Evolutionary conservation across 2,113 vertebrate genomes (phyloP).

Genomic region (Ptilorrhoa leucosticta): DNA sequence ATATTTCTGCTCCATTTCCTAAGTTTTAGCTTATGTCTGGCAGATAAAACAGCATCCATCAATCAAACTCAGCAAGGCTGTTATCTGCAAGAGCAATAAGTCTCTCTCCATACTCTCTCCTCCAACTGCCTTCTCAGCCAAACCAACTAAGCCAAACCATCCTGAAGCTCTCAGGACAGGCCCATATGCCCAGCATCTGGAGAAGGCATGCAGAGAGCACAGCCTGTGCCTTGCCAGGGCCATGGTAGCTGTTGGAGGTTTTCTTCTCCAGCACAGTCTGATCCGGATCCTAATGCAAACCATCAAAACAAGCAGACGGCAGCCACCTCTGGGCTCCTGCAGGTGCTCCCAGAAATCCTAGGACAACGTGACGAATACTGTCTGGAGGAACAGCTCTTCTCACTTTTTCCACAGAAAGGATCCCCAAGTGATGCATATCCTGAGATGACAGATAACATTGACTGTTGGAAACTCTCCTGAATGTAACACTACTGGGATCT

Average conservation of each 20-base stretch:
- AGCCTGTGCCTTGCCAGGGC: background rate
- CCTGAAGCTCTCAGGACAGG: constrained; percentile 10
- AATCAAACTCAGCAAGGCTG: constrained; percentile 38
- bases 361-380: background rate
- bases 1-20: constrained; percentile 30
- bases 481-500: background rate
- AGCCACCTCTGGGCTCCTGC: background rate
- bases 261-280: background rate
- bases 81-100: constrained; percentile 11
- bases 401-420: background rate
- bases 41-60: constrained; percentile 28
- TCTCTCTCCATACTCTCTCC: background rate
- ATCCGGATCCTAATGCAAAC: background rate
- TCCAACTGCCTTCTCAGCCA: constrained; percentile 22
- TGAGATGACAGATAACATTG: constrained; percentile 6
- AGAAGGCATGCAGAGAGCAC: background rate
- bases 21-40: constrained; percentile 21
- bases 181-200: constrained; percentile 48
- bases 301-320: background rate
- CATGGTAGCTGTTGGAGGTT: background rate
- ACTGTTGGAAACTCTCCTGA: constrained; percentile 13
- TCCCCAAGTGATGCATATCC: background rate
- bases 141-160: background rate
- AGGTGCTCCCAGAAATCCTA: background rate
- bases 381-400: background rate